These are phyloP conservation scores for Drosophila sturtevanti DNA, from an alignment of 1,140 invertebrate genomes.

Conservation along the genomic window DNA sequence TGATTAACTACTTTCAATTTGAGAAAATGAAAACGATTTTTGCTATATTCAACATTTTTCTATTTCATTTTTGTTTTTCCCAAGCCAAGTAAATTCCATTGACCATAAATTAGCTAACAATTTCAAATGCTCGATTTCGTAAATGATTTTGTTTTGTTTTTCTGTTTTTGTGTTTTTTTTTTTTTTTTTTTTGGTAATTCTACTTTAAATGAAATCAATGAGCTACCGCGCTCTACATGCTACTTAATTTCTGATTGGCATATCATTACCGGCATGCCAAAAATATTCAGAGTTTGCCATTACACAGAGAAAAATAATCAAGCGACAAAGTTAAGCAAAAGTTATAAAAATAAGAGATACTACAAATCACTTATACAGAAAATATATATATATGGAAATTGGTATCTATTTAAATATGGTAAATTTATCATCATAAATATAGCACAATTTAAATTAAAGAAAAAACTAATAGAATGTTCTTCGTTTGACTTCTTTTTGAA, in stretches of 20 bases:
- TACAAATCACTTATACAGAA: too few relatives aligned
- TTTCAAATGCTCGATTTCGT: conserved; percentile 59
- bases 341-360: too few relatives aligned
- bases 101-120: conserved; percentile 54
- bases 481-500: too few relatives aligned
- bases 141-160: conserved; percentile 17
- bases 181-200: conserved; percentile 48
- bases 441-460: too few relatives aligned
- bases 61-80: not conserved
- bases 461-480: too few relatives aligned
- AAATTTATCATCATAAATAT: too few relatives aligned
- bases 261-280: conserved; percentile 65
- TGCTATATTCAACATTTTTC: not conserved
- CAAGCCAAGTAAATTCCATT: conserved; percentile 42
- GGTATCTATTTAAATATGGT: too few relatives aligned
- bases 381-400: too few relatives aligned
- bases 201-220: conserved; percentile 70
- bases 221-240: conserved; percentile 57
- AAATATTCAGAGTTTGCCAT: conserved; percentile 5
- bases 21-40: conserved; percentile 16
- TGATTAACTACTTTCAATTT: conserved; percentile 43
- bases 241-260: conserved; percentile 71
- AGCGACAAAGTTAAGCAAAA: too few relatives aligned
- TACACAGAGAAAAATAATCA: conserved; percentile 23
- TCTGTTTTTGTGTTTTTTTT: not conserved